phyloP scores from a whole-genome alignment of 1,140 invertebrate species.

The Trichonephila clavata region DNA sequence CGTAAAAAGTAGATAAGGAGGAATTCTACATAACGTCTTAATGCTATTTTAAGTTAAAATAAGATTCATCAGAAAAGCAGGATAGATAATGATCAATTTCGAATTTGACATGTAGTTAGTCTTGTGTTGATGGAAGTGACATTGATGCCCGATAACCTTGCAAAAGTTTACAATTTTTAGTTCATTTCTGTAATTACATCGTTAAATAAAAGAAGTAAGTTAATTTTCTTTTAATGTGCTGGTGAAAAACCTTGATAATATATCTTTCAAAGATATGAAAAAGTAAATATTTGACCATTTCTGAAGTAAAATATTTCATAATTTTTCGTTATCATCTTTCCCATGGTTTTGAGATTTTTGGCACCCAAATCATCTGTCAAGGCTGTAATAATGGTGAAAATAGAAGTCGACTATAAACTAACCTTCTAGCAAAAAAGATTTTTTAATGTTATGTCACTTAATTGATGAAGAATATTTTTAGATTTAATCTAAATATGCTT shows the following conservation, averaged over 20 bases:
- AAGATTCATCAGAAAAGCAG: background rate
- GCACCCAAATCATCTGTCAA: background rate
- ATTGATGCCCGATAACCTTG: background rate
- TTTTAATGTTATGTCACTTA: background rate
- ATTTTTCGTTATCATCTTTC: background rate
- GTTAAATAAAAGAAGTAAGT: background rate
- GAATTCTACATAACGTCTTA: background rate
- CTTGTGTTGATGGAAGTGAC: background rate
- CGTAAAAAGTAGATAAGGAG: background rate
- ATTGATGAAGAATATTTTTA: background rate
- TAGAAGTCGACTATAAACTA: background rate
- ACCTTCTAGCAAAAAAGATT: background rate
- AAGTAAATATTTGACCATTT: background rate
- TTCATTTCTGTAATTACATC: conserved; percentile 17
- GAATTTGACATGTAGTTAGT: conserved; percentile 13
- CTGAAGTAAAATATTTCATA: no score
- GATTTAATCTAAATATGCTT: background rate
- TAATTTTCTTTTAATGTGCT: background rate
- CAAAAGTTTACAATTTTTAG: conserved; percentile 4
- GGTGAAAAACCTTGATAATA: background rate
- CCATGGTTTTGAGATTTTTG: background rate
- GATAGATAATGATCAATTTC: background rate
- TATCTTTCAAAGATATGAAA: background rate
- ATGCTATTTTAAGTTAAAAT: background rate
- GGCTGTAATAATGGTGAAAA: background rate